Percentiles rank a stretch among this genome's conserved stretches.
phyloP scores from a whole-genome alignment of 2,113 vertebrate genomes.

The Cinclus cinclus region DNA sequence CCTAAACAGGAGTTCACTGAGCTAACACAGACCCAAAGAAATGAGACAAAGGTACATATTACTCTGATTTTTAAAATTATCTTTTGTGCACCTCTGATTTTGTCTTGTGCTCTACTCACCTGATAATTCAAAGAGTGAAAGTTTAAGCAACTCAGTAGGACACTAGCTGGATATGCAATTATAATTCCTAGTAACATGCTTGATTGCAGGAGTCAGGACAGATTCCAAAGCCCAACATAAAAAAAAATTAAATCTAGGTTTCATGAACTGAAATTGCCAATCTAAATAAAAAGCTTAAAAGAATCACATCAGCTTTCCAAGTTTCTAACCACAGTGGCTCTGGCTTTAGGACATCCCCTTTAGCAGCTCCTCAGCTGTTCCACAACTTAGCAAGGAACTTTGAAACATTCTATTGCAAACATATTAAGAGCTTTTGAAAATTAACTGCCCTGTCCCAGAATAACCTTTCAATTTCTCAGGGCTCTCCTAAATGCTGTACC shows the following conservation, averaged over 20 bases:
- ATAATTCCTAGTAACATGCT: not conserved
- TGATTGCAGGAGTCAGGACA: not conserved
- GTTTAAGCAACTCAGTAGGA: not conserved
- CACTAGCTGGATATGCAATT: not conserved
- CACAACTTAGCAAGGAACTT: not conserved
- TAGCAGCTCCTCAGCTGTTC: slow-evolving; percentile 45
- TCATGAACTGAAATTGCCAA: slow-evolving; percentile 37
- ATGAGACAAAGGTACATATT: not conserved
- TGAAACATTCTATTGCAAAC: slow-evolving; percentile 25
- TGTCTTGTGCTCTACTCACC: not conserved
- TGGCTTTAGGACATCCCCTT: slow-evolving; percentile 42
- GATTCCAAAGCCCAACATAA: not conserved
- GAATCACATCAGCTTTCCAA: slow-evolving; percentile 20
- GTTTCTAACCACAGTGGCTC: slow-evolving; percentile 44
- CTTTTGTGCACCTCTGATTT: not conserved
- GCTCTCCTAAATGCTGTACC: not conserved
- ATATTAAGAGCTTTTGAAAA: slow-evolving; percentile 3
- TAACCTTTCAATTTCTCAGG: slow-evolving; percentile 27
- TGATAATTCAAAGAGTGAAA: not conserved
- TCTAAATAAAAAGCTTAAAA: slow-evolving; percentile 46
- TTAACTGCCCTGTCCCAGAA: slow-evolving; percentile 11
- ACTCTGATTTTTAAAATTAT: not conserved
- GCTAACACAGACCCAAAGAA: not conserved
- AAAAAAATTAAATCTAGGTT: not conserved
- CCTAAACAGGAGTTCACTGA: not conserved